These are phyloP conservation scores for Holocentrus rufus DNA, from an alignment of 2,797 vertebrate genomes.

Conservation along the genomic window DNA sequence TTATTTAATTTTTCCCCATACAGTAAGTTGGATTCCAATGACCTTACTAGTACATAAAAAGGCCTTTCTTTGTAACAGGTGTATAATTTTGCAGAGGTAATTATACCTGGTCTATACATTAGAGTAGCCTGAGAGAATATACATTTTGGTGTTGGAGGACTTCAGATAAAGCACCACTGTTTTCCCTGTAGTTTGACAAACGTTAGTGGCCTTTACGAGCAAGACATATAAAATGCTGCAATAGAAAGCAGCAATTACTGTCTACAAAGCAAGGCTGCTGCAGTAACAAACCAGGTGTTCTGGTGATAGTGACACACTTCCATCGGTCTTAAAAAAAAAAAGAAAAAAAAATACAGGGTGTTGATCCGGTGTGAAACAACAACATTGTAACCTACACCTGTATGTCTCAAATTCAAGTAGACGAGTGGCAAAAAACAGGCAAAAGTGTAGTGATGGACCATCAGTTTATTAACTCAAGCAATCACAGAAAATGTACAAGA, in stretches of 20 bases:
- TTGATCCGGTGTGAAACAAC: neutral
- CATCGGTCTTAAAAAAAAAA: neutral
- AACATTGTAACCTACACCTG: too few relatives aligned
- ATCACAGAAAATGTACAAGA: constrained; percentile 67
- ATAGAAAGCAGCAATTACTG: constrained; percentile 47
- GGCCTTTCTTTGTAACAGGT: too few relatives aligned
- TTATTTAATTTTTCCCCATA: too few relatives aligned
- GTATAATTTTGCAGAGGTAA: neutral
- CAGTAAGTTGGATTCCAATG: too few relatives aligned
- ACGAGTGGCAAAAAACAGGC: neutral
- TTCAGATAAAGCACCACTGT: neutral
- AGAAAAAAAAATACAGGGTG: neutral
- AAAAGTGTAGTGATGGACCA: constrained; percentile 21
- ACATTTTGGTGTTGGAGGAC: too few relatives aligned
- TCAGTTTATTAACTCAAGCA: constrained; percentile 66
- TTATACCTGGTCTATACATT: neutral
- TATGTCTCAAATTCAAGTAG: too few relatives aligned
- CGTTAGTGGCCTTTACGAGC: constrained; percentile 24
- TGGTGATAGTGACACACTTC: neutral
- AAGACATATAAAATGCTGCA: constrained; percentile 6
- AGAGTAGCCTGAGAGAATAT: too few relatives aligned
- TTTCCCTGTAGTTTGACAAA: neutral
- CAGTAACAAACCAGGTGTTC: constrained; percentile 59
- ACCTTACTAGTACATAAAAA: too few relatives aligned
- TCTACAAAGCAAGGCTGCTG: constrained; percentile 11